Evolutionary conservation across 1,140 invertebrate species (phyloP), one percentile per base, ranked within the genome.

Genomic region (Aleiodes sp.): DNA sequence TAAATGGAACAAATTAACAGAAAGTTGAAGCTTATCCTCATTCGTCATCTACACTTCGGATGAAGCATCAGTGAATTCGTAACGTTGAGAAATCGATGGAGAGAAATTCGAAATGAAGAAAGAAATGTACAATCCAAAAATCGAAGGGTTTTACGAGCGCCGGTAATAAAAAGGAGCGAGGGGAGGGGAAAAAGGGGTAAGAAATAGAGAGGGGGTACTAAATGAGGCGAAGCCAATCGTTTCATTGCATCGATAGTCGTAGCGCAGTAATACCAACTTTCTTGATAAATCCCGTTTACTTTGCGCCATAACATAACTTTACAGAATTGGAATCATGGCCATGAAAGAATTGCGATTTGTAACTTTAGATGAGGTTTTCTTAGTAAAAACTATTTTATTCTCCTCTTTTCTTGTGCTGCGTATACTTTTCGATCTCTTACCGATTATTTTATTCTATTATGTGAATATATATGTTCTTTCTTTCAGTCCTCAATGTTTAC

Each of bases 271-370:
- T 81, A 84, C 84, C 77, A 86, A 86, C 81, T 85, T 86, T 84
- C 83, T 84, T 85, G 83, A 86, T 86, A 86, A 86, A 86, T 85
- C 78, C 82, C 82, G 80, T 80, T 84, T 85, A 86, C 83, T 85
- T 83, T 80, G 80, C 80, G 79, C 84, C 82, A 84, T 85, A 86
- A 86, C 83, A 86, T 86, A 86, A 86, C 83, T 86, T 82, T 80
- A 84, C 81, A 82, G 82, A 84, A 84, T 84, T 80, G 82, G 80
- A 84, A 86, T 78, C 83, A 84, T 78, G 77, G 82, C 82, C 81
- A 85, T 76, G 83, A 82, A 86, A 86, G 84, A 86, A 86, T 85
- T 85, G 84, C 82, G 80, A 86, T 86, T 86, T 83, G 82, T 85
- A 86, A 86, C 82, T 85, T 86, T 84, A 82, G 82, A 86, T 83